These are phyloP conservation scores for Drosophila monieri DNA, from an alignment of 2,888 invertebrate genomes.

Conservation along the genomic window DNA sequence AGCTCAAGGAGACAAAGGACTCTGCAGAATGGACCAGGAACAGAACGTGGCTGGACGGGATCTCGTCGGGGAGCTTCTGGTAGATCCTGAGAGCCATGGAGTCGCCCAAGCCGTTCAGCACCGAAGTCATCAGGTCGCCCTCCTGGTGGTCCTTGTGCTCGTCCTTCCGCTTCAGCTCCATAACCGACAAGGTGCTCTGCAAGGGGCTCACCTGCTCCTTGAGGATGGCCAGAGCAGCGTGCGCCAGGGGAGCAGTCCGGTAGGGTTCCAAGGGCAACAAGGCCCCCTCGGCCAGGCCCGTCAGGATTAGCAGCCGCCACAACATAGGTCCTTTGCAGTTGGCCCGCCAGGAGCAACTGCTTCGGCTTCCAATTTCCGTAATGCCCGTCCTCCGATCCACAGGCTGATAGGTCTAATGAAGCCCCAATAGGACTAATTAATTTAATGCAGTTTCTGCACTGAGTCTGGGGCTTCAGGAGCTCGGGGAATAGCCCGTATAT, in stretches of 20 bases:
- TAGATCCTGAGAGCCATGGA: conserved; percentile 63
- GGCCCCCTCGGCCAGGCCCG: not conserved
- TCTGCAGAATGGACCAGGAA: conserved; percentile 68
- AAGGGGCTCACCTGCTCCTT: conserved; percentile 54
- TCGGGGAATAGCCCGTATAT: too few species aligned
- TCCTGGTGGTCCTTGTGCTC: conserved; percentile 18
- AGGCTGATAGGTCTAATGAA: not conserved
- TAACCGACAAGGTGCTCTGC: conserved; percentile 61
- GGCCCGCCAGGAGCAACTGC: conserved; percentile 6
- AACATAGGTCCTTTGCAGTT: not conserved
- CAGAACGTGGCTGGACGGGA: conserved; percentile 60
- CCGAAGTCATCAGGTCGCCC: conserved; percentile 47
- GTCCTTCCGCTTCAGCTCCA: conserved; percentile 47
- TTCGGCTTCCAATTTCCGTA: conserved; percentile 10
- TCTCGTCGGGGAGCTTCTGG: conserved; percentile 45
- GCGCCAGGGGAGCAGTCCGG: conserved; percentile 18
- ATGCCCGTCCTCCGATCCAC: conserved; percentile 7
- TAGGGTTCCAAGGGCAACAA: conserved; percentile 4
- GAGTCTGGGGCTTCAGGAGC: too few species aligned
- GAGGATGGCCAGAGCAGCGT: conserved; percentile 57
- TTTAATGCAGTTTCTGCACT: not conserved
- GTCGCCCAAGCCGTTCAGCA: conserved; percentile 48
- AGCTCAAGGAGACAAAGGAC: conserved; percentile 62
- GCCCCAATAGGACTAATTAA: not conserved
- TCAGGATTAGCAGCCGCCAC: not conserved